A percentile compares a stretch with the other conserved stretches of the same genome.
phyloP scores from a whole-genome alignment of 2,888 invertebrate genomes.

The Tiphia femorata region DNA sequence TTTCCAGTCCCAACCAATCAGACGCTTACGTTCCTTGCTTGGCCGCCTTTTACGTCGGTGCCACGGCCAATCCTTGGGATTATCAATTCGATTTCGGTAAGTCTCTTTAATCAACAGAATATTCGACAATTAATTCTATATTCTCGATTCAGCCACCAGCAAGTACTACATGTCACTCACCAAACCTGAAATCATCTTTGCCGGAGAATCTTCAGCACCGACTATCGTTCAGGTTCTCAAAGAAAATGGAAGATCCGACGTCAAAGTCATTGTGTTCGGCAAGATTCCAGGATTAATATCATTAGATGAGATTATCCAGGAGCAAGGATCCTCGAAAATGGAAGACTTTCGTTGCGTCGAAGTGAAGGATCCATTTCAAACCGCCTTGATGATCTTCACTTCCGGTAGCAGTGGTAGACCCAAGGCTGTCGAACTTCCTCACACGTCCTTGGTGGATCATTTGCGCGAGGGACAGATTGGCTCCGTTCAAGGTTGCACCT shows the following conservation, averaged over 20 bases:
- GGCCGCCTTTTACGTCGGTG: conserved; percentile 45
- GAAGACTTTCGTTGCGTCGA: conserved; percentile 26
- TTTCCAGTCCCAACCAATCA: conserved; percentile 48
- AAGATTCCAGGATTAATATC: conserved; percentile 28
- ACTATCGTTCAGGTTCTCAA: conserved; percentile 20
- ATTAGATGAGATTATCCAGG: conserved; percentile 33
- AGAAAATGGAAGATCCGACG: conserved; percentile 2
- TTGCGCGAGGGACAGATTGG: too few species aligned
- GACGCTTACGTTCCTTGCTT: conserved; percentile 47
- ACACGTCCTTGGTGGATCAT: conserved; percentile 6
- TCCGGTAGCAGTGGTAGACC: conserved; percentile 55
- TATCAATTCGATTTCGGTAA: conserved; percentile 40
- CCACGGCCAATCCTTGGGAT: conserved; percentile 52
- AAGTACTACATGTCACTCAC: conserved; percentile 36
- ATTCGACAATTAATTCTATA: background rate
- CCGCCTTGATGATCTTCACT: conserved; percentile 51
- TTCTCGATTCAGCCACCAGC: background rate
- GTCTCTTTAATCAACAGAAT: background rate
- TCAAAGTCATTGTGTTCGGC: conserved; percentile 43
- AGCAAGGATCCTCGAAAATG: conserved; percentile 28
- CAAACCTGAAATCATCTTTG: conserved; percentile 49
- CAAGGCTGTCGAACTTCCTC: conserved; percentile 51
- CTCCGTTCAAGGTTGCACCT: too few species aligned
- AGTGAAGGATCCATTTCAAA: conserved; percentile 25
- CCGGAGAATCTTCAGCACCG: conserved; percentile 7